Evolutionary conservation across 2,888 invertebrate genomes (phyloP).

Genomic region (Drosophila affinis): DNA sequence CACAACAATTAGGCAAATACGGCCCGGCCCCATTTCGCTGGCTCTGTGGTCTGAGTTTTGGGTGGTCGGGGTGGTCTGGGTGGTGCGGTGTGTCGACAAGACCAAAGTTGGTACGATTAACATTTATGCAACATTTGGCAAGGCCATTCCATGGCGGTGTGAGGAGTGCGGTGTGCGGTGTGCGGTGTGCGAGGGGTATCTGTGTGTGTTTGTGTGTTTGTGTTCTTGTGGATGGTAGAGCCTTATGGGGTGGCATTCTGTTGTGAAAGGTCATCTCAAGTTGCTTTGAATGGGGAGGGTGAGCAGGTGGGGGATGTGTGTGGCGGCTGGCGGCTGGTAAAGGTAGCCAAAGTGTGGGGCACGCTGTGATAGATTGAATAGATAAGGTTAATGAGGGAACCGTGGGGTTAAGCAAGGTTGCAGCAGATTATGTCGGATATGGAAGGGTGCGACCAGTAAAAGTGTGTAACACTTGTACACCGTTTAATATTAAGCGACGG

Average conservation of each 20-base stretch:
- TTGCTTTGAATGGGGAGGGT: neutral
- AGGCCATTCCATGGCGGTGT: neutral
- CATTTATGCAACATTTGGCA: slow-evolving; percentile 48
- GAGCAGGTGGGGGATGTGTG: neutral
- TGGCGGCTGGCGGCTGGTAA: too few relatives aligned
- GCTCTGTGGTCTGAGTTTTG: neutral
- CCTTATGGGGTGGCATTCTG: neutral
- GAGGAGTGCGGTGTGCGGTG: too few relatives aligned
- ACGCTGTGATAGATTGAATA: neutral
- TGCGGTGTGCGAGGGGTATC: too few relatives aligned
- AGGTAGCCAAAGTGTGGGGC: neutral
- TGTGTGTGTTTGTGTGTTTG: neutral
- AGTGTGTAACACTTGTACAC: neutral
- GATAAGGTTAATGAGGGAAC: neutral
- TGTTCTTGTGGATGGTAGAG: neutral
- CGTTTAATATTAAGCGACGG: neutral
- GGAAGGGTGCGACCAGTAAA: neutral
- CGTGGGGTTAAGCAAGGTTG: slow-evolving; percentile 4
- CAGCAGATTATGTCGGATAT: neutral
- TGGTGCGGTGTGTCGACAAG: slow-evolving; percentile 14
- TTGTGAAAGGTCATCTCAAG: slow-evolving; percentile 2
- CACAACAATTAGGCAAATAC: slow-evolving; percentile 66
- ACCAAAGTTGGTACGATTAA: slow-evolving; percentile 24
- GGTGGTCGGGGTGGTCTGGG: neutral
- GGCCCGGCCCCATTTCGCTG: slow-evolving; percentile 18